Base-by-base conservation (phyloP, 2,113 vertebrate genomes). In the Connochaetes taurinus region DNA sequence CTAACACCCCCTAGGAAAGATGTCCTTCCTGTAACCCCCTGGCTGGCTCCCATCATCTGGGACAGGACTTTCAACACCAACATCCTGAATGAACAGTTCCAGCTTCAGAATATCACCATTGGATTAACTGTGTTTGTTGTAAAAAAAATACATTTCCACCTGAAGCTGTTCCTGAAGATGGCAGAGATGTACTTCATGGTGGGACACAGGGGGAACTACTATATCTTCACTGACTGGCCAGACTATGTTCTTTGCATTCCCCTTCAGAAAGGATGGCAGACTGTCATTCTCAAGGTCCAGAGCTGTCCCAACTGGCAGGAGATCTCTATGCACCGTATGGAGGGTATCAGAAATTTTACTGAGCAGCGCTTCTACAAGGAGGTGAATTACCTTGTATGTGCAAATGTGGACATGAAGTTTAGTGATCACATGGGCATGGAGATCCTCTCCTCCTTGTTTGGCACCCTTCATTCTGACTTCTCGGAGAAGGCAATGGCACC, bases 141-240 rank as follows among this genome's bases (percentile, higher is more conserved):
- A 82, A 93, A 55, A 50, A 67, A 1, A 2, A 83, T 91, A 97
- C 52, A 25, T 62, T 2, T 5, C 15, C 98, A 99, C 89, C 96
- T 99, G 29, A 97, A 97, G 40, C 31, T 57, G 6, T 99, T 99
- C 87, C 91, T 99, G 93, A 94, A 98, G 96, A 97, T 98, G 0
- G 98, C 98, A 12, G 99, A 99, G 97, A 60, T 91, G 86, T 87
- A 98, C 95, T 99, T 99, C 98, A 98, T 99, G 19, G 87, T 98
- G 64, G 98, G 99, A 45, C 98, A 98, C 83, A 98, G 43, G 3
- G 98, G 99, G 47, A 97, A 97, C 76, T 95, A 99, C 16, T 71
- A 23, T 40, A 40, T 40, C 36, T 74, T 74, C 21, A 74, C 36
- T 74, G 36, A 74, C 10, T 13, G 36, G 67, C 67, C 67, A 74